These are phyloP conservation scores for Trididemnum clinides DNA, from an alignment of 23 tunicate species.

Conservation along the genomic window DNA sequence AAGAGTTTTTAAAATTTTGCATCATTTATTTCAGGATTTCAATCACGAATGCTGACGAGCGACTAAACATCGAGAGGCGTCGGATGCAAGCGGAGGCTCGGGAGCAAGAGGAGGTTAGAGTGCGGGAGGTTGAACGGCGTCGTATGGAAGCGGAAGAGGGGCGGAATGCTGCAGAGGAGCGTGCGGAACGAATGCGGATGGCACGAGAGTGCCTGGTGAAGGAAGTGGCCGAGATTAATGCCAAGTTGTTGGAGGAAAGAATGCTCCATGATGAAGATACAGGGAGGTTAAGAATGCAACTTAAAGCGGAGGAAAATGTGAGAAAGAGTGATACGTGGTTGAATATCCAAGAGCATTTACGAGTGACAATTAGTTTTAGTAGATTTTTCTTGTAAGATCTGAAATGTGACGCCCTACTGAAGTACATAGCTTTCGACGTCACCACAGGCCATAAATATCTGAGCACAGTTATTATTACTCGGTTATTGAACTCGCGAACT, in stretches of 20 bases:
- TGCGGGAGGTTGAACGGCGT: conserved; percentile 21
- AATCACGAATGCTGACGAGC: conserved; percentile 27
- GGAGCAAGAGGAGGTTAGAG: conserved; percentile 22
- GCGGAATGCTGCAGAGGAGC: conserved; percentile 32
- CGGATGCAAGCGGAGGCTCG: conserved; percentile 42
- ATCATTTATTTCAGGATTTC: conserved; percentile 31
- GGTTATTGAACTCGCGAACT: too few species aligned
- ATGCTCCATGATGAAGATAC: conserved; percentile 52
- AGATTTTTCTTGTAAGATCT: too few species aligned
- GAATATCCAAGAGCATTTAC: neutral
- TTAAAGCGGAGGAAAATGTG: conserved; percentile 72
- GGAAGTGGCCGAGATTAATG: conserved; percentile 56
- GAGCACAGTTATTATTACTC: neutral
- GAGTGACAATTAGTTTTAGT: too few species aligned
- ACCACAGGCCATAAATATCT: neutral
- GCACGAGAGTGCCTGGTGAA: conserved; percentile 40
- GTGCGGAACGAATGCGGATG: conserved; percentile 38
- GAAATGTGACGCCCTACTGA: too few species aligned
- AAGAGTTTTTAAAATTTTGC: too few species aligned
- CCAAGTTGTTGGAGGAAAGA: conserved; percentile 58
- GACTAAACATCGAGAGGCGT: conserved; percentile 38
- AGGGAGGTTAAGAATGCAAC: conserved; percentile 28
- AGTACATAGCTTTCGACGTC: too few species aligned
- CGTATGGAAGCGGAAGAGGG: conserved; percentile 45
- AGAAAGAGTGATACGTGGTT: neutral